These are phyloP conservation scores for Dione vanillae DNA, from an alignment of 2,888 invertebrate species.

Conservation along the genomic window DNA sequence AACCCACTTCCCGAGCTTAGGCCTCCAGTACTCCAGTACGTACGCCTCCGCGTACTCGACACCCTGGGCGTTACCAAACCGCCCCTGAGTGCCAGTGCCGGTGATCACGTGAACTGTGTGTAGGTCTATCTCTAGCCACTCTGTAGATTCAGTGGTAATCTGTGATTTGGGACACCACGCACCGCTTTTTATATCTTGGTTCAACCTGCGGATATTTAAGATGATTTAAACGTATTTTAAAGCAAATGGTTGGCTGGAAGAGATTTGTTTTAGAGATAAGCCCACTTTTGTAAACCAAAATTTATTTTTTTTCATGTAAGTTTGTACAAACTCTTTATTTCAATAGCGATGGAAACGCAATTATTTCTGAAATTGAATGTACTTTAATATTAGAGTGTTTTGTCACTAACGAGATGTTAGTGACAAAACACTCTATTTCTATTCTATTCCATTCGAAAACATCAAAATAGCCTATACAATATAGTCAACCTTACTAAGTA, in stretches of 20 bases:
- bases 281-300: too few species aligned
- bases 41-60: constrained; percentile 94
- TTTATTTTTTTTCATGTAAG: too few species aligned
- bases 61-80: constrained; percentile 96
- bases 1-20: constrained; percentile 91
- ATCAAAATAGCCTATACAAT: too few species aligned
- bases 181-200: constrained; percentile 92
- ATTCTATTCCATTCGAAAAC: too few species aligned
- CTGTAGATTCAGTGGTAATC: constrained; percentile 90
- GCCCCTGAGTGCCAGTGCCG: constrained; percentile 92
- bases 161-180: constrained; percentile 96
- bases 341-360: too few species aligned
- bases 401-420: too few species aligned
- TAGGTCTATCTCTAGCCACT: constrained; percentile 93
- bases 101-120: constrained; percentile 92
- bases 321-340: too few species aligned
- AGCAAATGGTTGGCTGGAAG: too few species aligned
- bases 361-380: too few species aligned
- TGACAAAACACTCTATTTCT: too few species aligned
- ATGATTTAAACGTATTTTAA: background rate
- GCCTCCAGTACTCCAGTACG: constrained; percentile 93
- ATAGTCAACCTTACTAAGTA: background rate
- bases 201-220: constrained; percentile 84
- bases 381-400: too few species aligned
- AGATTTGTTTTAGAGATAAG: too few species aligned